These are phyloP conservation scores for Tachycineta bicolor DNA, from an alignment of 2,113 vertebrate species.

Conservation along the genomic window DNA sequence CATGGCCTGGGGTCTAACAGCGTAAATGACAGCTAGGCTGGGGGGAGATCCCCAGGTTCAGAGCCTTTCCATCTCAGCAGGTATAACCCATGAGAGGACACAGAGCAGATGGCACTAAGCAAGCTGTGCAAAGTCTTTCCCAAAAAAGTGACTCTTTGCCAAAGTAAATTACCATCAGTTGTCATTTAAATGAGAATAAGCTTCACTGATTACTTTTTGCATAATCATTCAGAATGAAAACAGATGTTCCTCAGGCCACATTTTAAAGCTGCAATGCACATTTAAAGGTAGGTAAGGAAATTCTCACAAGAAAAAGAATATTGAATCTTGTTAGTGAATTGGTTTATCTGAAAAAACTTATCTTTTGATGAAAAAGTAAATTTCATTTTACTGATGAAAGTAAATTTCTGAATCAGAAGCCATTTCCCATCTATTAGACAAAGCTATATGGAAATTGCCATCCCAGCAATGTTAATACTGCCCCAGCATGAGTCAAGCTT, in stretches of 20 bases:
- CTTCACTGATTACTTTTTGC: slow-evolving; percentile 1
- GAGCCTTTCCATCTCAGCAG: background rate
- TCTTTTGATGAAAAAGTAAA: background rate
- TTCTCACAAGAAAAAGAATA: background rate
- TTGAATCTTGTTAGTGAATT: background rate
- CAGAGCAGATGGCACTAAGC: background rate
- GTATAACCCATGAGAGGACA: background rate
- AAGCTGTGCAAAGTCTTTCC: background rate
- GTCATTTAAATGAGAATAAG: slow-evolving; percentile 16
- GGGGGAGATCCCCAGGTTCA: background rate
- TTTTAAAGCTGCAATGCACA: background rate
- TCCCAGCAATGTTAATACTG: background rate
- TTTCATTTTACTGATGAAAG: background rate
- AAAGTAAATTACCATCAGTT: slow-evolving; percentile 16
- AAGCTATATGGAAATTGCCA: background rate
- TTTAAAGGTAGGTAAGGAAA: background rate
- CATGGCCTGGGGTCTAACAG: background rate
- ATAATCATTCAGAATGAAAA: slow-evolving; percentile 22
- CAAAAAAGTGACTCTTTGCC: background rate
- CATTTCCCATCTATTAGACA: background rate
- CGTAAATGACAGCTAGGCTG: background rate
- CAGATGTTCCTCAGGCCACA: background rate
- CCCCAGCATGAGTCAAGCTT: background rate
- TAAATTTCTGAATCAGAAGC: background rate
- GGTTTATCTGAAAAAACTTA: background rate